phyloP scores from a whole-genome alignment of 2,113 vertebrate genomes.

The Corythoichthys haematopterus region DNA sequence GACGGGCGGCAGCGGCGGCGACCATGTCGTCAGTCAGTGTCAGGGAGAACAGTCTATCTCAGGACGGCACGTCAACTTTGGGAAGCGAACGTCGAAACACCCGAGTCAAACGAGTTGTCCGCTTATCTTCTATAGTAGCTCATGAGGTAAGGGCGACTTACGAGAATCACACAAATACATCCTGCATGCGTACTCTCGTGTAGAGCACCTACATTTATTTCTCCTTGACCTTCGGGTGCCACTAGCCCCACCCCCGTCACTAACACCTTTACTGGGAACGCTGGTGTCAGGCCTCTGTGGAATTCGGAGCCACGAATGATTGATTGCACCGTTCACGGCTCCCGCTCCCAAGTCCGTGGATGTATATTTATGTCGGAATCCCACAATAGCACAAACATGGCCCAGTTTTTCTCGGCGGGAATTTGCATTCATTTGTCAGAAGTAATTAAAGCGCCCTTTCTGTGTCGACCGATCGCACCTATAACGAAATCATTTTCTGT shows the following conservation, averaged over 20 bases:
- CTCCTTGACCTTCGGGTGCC: neutral
- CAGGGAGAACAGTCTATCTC: constrained; percentile 52
- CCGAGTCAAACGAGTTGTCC: constrained; percentile 66
- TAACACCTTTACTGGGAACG: neutral
- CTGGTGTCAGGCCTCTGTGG: neutral
- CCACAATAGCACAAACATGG: neutral
- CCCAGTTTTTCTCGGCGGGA: neutral
- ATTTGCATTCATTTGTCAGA: too few relatives aligned
- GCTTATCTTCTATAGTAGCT: constrained; percentile 77
- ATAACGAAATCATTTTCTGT: neutral
- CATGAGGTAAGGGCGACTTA: constrained; percentile 82
- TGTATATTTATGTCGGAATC: neutral
- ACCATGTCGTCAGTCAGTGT: constrained; percentile 17
- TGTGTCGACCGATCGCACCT: neutral
- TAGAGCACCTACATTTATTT: neutral
- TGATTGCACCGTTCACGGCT: neutral
- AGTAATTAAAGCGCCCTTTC: too few relatives aligned
- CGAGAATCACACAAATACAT: too few relatives aligned
- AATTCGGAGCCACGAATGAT: neutral
- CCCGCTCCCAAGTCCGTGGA: neutral
- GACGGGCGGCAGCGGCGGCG: too few relatives aligned
- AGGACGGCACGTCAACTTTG: constrained; percentile 35
- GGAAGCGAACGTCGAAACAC: constrained; percentile 50
- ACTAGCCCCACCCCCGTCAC: neutral
- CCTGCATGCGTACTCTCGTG: neutral